Base-by-base conservation (phyloP, 2,888 invertebrate species). In the Chesias legatella region DNA sequence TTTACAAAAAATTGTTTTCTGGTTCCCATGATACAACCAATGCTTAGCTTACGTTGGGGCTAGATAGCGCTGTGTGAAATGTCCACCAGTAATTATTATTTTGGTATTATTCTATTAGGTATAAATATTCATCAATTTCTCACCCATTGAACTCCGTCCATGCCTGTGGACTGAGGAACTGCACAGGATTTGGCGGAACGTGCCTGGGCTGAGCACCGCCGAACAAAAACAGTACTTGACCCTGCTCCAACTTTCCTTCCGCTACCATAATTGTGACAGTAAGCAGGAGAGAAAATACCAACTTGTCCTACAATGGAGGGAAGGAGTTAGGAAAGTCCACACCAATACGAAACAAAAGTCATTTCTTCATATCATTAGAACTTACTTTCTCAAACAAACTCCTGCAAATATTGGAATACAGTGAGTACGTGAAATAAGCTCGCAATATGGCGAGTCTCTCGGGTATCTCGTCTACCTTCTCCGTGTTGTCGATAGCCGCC, bases 331-430 rank as follows among this genome's bases (percentile, higher is more conserved):
- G n/a, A 7, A 22, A 22, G 13, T 17, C 5, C 13, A 17, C 5
- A 17, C 13, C 5, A 17, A 5, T 17, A 17, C 11, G 10, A 22
- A 32, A 7, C 8, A 5, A 1, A 5, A 8, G 9, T 2, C 5
- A 25, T n/a, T n/a, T n/a, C n/a, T n/a, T n/a, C n/a, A n/a, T n/a
- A n/a, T n/a, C n/a, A n/a, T n/a, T n/a, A n/a, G n/a, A n/a, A 17
- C 40, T 44, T 26, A 93, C 94, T 90, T 96, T 95, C 77, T 98
- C 98, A 79, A 98, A 98, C 25, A 98, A 88, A 67, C 98, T 98
- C 60, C 98, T 91, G 70, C 98, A 97, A 60, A 98, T 95, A 71
- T 97, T 98, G 10, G 92, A 90, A 66, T 97, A 98, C 1, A 98
- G 89, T 7, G 95, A 96, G 67, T 94, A 95, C 0, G 97, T 97